Evolutionary conservation across 2,888 invertebrate genomes (phyloP).

Genomic region (Cremastinae sp.): DNA sequence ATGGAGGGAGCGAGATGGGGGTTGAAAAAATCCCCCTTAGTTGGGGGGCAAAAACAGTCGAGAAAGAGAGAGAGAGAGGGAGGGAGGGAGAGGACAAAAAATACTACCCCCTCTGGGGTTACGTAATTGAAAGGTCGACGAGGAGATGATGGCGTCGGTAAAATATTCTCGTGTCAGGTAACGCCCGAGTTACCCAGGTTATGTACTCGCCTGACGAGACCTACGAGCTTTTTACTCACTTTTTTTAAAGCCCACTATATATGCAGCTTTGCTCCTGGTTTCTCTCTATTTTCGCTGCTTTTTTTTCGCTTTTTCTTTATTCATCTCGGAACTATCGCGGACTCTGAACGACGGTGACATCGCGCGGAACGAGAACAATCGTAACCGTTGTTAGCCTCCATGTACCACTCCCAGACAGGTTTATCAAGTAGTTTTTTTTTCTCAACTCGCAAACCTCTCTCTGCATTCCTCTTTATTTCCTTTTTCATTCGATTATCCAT

Average conservation of each 20-base stretch:
- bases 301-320: slow-evolving; percentile 16
- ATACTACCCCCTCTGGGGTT: slow-evolving; percentile 44
- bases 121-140: slow-evolving; percentile 68
- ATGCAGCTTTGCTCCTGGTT: neutral
- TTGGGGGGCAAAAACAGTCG: slow-evolving; percentile 10
- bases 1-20: slow-evolving; percentile 15
- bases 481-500: neutral
- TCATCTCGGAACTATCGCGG: neutral
- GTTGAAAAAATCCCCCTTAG: slow-evolving; percentile 41
- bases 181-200: slow-evolving; percentile 53
- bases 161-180: slow-evolving; percentile 59
- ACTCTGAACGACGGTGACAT: slow-evolving; percentile 29
- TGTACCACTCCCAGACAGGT: neutral
- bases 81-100: slow-evolving; percentile 31
- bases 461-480: neutral
- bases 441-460: neutral
- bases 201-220: slow-evolving; percentile 43
- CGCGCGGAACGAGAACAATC: slow-evolving; percentile 22
- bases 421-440: slow-evolving; percentile 8
- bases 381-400: neutral
- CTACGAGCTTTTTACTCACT: slow-evolving; percentile 42
- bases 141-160: slow-evolving; percentile 54
- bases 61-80: slow-evolving; percentile 8
- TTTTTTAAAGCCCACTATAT: slow-evolving; percentile 10
- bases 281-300: slow-evolving; percentile 21